Conservation (phyloP, 2,888 invertebrate species). For the Griposia aprilina region DNA sequence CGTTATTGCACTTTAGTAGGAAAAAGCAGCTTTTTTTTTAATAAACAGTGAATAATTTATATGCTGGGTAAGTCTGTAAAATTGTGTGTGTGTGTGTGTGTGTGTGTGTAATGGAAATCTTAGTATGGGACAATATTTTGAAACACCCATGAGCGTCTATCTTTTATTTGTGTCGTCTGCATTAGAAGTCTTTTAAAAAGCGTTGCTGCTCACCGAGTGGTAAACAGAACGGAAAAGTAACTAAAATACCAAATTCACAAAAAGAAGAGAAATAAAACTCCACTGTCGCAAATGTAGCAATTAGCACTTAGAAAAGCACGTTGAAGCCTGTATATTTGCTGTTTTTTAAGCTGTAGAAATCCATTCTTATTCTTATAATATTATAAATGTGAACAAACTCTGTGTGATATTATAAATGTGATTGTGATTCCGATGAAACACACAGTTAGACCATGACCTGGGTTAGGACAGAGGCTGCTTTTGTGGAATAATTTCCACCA, state of each 20-base stretch:
- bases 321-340: neutral
- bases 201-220: neutral
- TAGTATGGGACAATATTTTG: neutral
- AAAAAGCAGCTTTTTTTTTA: too few species aligned
- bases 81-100: too few species aligned
- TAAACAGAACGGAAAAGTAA: neutral
- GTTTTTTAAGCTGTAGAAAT: neutral
- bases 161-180: neutral
- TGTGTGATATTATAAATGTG: too few species aligned
- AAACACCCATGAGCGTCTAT: neutral
- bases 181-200: neutral
- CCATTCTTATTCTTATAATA: neutral
- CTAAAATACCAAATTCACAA: neutral
- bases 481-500: neutral
- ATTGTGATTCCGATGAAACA: too few species aligned
- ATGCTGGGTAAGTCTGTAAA: too few species aligned
- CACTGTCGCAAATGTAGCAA: neutral
- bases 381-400: too few species aligned
- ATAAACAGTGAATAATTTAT: too few species aligned
- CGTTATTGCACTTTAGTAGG: too few species aligned
- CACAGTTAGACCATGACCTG: too few species aligned
- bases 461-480: neutral
- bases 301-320: neutral
- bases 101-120: too few species aligned
- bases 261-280: neutral